phyloP scores from a whole-genome alignment of 2,113 vertebrate genomes.

The Cromileptes altivelis region DNA sequence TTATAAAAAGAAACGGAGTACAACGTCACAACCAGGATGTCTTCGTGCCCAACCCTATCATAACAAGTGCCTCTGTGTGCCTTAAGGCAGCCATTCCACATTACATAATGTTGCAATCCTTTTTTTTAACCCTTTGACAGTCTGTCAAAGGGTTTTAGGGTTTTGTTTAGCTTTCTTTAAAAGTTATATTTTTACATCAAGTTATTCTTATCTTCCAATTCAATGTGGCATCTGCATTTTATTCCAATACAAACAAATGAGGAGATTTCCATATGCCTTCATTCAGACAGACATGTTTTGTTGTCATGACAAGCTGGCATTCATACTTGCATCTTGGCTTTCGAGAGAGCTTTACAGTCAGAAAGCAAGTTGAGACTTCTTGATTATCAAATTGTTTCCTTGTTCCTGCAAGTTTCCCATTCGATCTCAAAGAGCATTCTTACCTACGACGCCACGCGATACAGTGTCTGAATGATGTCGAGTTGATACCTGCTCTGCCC shows the following conservation, averaged over 20 bases:
- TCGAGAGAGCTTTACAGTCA: not conserved
- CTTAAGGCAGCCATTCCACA: not conserved
- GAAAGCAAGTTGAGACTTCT: not conserved
- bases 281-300: not conserved
- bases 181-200: not conserved
- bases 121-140: not conserved
- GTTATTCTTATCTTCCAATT: not conserved
- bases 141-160: too few species aligned
- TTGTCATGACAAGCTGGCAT: not conserved
- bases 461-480: not conserved
- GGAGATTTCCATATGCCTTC: not conserved
- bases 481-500: not conserved
- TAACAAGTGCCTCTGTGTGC: not conserved
- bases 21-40: too few species aligned
- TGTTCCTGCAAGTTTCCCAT: slow-evolving; percentile 5
- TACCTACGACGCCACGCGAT: slow-evolving; percentile 9
- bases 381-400: not conserved
- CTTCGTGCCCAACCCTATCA: not conserved
- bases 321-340: not conserved
- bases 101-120: not conserved
- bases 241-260: not conserved
- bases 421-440: not conserved
- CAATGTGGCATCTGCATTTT: not conserved
- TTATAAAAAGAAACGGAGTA: not conserved
- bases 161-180: not conserved